Evolutionary conservation across 1,140 invertebrate genomes (phyloP).

Genomic region (Bombus affinis): DNA sequence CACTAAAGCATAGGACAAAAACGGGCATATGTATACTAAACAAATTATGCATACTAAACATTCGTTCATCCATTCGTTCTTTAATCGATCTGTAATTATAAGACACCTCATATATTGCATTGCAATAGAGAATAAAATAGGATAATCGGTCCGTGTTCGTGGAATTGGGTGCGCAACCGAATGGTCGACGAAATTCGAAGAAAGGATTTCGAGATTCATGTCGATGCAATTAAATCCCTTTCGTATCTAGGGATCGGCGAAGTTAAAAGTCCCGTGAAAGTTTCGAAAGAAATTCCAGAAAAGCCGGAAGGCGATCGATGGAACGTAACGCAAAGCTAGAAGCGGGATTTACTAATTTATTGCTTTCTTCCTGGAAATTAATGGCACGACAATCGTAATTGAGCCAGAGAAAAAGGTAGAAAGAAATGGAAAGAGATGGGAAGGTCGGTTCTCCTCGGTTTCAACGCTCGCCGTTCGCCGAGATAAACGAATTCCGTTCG

Average conservation of each 20-base stretch:
- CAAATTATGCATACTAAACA: too few species aligned
- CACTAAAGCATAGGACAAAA: neutral
- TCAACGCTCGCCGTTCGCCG: neutral
- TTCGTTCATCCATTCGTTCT: neutral
- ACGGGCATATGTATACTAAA: too few species aligned
- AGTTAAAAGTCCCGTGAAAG: neutral
- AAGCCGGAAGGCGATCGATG: conserved; percentile 3
- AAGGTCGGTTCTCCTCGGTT: neutral
- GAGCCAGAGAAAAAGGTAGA: neutral
- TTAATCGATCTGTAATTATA: neutral
- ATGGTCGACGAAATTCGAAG: neutral
- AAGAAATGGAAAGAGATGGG: neutral
- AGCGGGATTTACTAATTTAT: conserved; percentile 25
- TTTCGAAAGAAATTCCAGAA: neutral
- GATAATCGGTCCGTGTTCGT: neutral
- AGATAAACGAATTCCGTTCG: neutral
- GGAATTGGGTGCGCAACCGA: neutral
- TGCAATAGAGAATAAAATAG: neutral
- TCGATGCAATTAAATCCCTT: conserved; percentile 11
- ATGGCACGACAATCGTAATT: conserved; percentile 31
- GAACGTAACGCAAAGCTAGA: neutral
- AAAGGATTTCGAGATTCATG: neutral
- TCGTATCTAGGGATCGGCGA: neutral
- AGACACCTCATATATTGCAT: neutral
- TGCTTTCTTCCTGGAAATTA: conserved; percentile 13